Evolutionary conservation across 2,888 invertebrate species (phyloP), one percentile per base, ranked within the genome.

Genomic region (Clanis bilineata): DNA sequence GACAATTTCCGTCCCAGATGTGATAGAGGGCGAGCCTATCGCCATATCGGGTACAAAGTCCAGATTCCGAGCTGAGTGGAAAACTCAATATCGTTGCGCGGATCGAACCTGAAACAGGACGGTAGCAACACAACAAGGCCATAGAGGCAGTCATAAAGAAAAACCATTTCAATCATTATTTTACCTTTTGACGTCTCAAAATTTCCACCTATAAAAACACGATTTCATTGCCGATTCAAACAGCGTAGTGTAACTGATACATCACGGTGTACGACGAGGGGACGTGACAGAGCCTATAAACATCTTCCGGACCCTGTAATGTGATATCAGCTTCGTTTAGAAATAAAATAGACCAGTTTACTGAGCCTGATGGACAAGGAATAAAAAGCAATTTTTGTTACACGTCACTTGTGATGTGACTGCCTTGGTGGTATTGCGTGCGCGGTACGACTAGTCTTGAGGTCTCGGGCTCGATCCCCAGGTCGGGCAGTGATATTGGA

Each of bases 301-400:
- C 51, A 32, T 51, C 28, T 51, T 51, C 51, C 51, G 51, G 32
- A 28, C 28, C 28, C 18, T 18, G 51, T 51, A 51, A 51, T 15
- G 32, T 51, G 51, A 28, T n/a, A 32, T 51, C 18, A 18, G 36
- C 1, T 12, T 12, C 2, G 12, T 32, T 18, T 32, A 18, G 28
- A 18, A 18, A 51, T 51, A 51, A 51, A 51, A 51, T 10, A 32
- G 1, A 28, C 51, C 23, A 47, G 28, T 25, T 41, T 41, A 15
- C 25, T 12, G 15, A 3, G 47, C 9, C 25, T 3, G n/a, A 25
- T n/a, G n/a, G 25, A 25, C n/a, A 25, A 15, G 6, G 25, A 45
- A 45, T n/a, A 25, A 25, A 47, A 22, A 47, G 12, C 2, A 0
- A 15, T 25, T 23, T n/a, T 47, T 15, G 3, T 7, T 41, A 18